A percentile compares a stretch with the other conserved stretches of the same genome.
phyloP scores from a whole-genome alignment of 2,888 invertebrate species.

The Pseudococcus jackbeardsleyi region DNA sequence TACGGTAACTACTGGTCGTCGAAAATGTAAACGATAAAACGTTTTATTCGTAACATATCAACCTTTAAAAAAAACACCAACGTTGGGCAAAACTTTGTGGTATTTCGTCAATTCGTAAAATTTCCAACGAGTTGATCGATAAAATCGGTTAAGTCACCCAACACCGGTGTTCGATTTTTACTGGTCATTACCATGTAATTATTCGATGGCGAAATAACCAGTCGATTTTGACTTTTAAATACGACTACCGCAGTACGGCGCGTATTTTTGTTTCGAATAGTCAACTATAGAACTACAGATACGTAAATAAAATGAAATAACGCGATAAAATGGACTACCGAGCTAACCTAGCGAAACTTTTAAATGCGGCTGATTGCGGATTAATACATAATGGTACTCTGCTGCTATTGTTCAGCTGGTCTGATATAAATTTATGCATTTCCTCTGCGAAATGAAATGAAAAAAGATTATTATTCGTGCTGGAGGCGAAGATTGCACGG shows the following conservation, averaged over 20 bases:
- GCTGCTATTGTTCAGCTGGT: constrained; percentile 93
- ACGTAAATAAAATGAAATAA: constrained; percentile 31
- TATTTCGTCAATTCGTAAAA: not conserved
- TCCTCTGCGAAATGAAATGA: constrained; percentile 82
- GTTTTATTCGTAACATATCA: constrained; percentile 37
- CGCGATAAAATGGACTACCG: constrained; percentile 69
- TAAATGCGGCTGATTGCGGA: constrained; percentile 99
- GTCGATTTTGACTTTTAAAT: constrained; percentile 2
- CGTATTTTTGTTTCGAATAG: not conserved
- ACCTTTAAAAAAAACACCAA: not conserved
- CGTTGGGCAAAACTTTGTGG: not conserved
- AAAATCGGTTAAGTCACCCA: not conserved
- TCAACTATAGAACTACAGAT: not conserved
- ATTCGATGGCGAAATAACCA: constrained; percentile 7
- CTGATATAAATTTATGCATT: constrained; percentile 98
- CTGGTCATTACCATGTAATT: not conserved
- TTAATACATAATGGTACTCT: constrained; percentile 99
- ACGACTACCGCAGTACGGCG: not conserved
- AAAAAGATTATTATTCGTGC: constrained; percentile 30
- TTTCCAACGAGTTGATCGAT: too few species aligned
- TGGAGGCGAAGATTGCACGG: not conserved
- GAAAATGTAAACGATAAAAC: not conserved
- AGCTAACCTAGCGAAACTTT: constrained; percentile 98
- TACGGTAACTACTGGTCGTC: not conserved
- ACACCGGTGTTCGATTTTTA: not conserved